Percentiles rank a stretch among this genome's conserved stretches.
Evolutionary conservation across 2,888 invertebrate species (phyloP).

Genomic region (Epistrophe eligans): DNA sequence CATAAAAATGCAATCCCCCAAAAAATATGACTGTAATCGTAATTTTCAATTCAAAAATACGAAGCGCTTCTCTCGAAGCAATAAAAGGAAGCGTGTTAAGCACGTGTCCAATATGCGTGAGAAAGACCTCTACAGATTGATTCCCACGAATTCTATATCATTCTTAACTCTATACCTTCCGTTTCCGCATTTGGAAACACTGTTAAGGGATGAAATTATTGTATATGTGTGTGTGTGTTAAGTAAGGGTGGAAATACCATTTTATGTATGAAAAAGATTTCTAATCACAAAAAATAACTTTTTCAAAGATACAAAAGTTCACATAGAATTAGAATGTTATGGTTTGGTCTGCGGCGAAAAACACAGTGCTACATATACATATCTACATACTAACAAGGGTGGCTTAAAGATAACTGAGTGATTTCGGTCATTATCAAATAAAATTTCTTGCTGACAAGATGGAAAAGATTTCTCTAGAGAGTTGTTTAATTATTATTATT

Average conservation of each 20-base stretch:
- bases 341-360: constrained; percentile 13
- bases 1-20: constrained; percentile 44
- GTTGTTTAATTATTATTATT: constrained; percentile 33
- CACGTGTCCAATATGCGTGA: constrained; percentile 84
- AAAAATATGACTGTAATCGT: constrained; percentile 45
- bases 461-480: constrained; percentile 56
- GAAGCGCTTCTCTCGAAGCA: constrained; percentile 60
- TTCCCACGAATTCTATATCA: constrained; percentile 79
- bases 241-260: constrained; percentile 38
- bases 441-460: constrained; percentile 57
- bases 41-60: constrained; percentile 49
- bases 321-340: constrained; percentile 18
- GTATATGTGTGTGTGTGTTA: constrained; percentile 3
- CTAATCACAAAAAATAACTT: constrained; percentile 54
- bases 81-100: constrained; percentile 79
- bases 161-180: constrained; percentile 50
- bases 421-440: constrained; percentile 60
- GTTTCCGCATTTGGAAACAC: constrained; percentile 22
- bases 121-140: constrained; percentile 82
- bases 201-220: constrained; percentile 32
- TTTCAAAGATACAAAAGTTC: constrained; percentile 14
- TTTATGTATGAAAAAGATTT: constrained; percentile 49
- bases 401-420: constrained; percentile 21
- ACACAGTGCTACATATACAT: not conserved
- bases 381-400: constrained; percentile 40